phyloP scores from a whole-genome alignment of 92 coral and sea anemone species.

The Galaxea fascicularis region DNA sequence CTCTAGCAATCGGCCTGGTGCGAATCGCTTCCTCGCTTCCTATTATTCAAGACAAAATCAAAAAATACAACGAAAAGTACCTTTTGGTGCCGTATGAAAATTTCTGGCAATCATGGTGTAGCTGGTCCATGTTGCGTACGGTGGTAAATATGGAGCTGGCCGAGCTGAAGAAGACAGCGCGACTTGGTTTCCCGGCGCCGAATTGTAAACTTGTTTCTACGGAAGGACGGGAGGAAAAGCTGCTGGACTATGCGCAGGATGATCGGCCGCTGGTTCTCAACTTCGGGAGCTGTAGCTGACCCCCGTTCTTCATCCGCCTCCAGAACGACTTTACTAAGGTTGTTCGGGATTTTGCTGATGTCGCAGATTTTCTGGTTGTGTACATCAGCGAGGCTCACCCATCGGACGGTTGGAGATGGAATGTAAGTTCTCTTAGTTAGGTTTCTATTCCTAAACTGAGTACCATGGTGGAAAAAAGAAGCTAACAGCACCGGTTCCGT shows the following conservation, averaged over 20 bases:
- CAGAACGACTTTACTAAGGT: conserved; percentile 71
- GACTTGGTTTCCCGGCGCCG: conserved; percentile 56
- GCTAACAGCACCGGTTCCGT: neutral
- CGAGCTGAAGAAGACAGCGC: conserved; percentile 60
- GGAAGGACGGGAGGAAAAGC: conserved; percentile 42
- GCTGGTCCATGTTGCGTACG: conserved; percentile 54
- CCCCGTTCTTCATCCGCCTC: conserved; percentile 80
- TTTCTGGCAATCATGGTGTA: conserved; percentile 64
- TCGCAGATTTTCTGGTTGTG: conserved; percentile 86
- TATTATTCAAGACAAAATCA: conserved; percentile 29
- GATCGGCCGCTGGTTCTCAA: conserved; percentile 82
- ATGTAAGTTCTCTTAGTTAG: conserved; percentile 13
- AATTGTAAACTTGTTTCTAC: conserved; percentile 52
- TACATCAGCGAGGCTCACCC: conserved; percentile 95
- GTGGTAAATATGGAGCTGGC: conserved; percentile 4
- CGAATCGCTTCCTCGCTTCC: conserved; percentile 54
- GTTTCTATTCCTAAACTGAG: neutral
- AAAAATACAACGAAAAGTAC: conserved; percentile 34
- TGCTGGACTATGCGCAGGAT: conserved; percentile 51
- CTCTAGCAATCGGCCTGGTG: conserved; percentile 26
- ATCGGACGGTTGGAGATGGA: conserved; percentile 78
- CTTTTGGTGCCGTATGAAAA: conserved; percentile 60
- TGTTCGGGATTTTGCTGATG: conserved; percentile 73
- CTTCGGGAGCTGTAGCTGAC: conserved; percentile 93
- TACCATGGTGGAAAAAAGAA: neutral